Conservation (phyloP, 2,113 vertebrate genomes). For the Callionymus lyra region DNA sequence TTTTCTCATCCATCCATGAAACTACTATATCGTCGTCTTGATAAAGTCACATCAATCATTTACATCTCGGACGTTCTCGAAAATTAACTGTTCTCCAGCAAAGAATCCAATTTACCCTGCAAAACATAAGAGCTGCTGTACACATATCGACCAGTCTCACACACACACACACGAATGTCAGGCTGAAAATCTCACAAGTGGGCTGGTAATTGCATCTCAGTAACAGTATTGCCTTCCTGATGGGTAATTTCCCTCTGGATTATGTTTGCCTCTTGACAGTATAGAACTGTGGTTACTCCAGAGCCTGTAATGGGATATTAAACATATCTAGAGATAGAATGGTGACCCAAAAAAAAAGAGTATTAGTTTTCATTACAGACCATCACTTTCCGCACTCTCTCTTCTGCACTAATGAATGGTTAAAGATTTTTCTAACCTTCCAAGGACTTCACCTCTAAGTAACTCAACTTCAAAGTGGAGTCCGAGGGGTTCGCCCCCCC, state of each 20-base stretch:
- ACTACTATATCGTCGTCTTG: too few species aligned
- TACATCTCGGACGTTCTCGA: conserved; percentile 63
- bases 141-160: conserved; percentile 53
- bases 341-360: conserved; percentile 48
- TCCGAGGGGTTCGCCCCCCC: conserved; percentile 12
- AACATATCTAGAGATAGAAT: conserved; percentile 59
- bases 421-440: conserved; percentile 57
- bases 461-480: conserved; percentile 26
- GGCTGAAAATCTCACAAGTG: conserved; percentile 65
- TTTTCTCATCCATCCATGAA: background rate
- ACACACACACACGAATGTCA: conserved; percentile 23
- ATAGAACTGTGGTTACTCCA: conserved; percentile 58
- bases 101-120: conserved; percentile 61
- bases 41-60: conserved; percentile 64
- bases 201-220: conserved; percentile 70
- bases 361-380: conserved; percentile 64
- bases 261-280: conserved; percentile 64
- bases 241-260: conserved; percentile 71
- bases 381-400: conserved; percentile 39
- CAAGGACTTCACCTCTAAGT: conserved; percentile 53
- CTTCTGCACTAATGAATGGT: conserved; percentile 38
- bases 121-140: conserved; percentile 59
- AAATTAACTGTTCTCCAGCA: conserved; percentile 58
- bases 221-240: conserved; percentile 67
- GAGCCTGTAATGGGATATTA: conserved; percentile 63